A percentile compares a stretch with the other conserved stretches of the same genome.
Evolutionary conservation across 1,140 invertebrate genomes (phyloP).

Genomic region (Tetramorium alpestre): DNA sequence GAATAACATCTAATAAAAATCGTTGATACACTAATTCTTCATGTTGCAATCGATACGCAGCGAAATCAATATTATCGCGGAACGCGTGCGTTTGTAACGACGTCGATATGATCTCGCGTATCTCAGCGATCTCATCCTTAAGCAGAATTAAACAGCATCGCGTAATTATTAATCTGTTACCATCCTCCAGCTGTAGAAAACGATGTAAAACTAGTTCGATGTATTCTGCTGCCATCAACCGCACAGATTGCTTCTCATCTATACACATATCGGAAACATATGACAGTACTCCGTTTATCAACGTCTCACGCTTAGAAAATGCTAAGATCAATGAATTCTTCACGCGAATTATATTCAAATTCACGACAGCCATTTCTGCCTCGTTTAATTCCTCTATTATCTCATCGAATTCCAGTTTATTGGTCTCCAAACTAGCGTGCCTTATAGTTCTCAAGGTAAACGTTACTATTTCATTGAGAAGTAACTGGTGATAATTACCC

Average conservation of each 20-base stretch:
- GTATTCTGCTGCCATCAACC: slow-evolving; percentile 48
- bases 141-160: slow-evolving; percentile 68
- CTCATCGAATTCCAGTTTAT: slow-evolving; percentile 20
- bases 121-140: slow-evolving; percentile 69
- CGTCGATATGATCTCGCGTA: slow-evolving; percentile 51
- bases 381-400: slow-evolving; percentile 10
- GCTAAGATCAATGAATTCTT: slow-evolving; percentile 48
- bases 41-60: not conserved
- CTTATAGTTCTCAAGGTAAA: slow-evolving; percentile 58
- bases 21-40: slow-evolving; percentile 57
- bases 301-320: slow-evolving; percentile 38
- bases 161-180: slow-evolving; percentile 44
- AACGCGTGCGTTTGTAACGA: slow-evolving; percentile 17
- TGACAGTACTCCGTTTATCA: slow-evolving; percentile 30
- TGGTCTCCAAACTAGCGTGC: not conserved
- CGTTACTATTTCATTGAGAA: slow-evolving; percentile 54
- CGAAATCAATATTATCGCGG: not conserved
- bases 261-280: slow-evolving; percentile 22
- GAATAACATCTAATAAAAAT: slow-evolving; percentile 34
- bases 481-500: slow-evolving; percentile 18
- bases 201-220: slow-evolving; percentile 55
- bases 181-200: slow-evolving; percentile 39
- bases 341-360: slow-evolving; percentile 21
- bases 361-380: not conserved
- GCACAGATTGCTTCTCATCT: slow-evolving; percentile 23